Evolutionary conservation across 2,888 invertebrate species (phyloP).

Genomic region (Nebria brevicollis): DNA sequence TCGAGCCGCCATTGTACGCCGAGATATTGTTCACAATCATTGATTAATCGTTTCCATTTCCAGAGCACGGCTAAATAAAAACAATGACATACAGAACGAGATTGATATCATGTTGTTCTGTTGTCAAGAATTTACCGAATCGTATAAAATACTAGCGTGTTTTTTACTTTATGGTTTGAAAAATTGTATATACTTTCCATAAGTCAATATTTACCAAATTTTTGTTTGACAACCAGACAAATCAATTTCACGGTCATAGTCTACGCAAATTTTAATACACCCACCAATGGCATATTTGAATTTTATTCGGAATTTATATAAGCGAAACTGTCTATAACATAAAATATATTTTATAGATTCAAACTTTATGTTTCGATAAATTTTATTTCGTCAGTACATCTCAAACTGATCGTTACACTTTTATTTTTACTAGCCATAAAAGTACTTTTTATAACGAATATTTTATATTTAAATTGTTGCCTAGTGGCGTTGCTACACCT

Average conservation of each 20-base stretch:
- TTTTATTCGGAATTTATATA: background rate
- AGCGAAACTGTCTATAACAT: background rate
- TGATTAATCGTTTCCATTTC: background rate
- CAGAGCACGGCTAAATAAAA: background rate
- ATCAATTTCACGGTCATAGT: background rate
- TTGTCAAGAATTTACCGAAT: background rate
- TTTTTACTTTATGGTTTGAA: background rate
- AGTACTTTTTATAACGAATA: background rate
- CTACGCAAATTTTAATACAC: background rate
- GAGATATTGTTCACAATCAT: background rate
- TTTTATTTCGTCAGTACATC: background rate
- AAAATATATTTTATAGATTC: background rate
- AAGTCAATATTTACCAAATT: background rate
- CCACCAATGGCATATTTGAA: background rate
- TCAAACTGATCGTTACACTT: background rate
- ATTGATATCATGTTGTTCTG: background rate
- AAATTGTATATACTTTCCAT: background rate
- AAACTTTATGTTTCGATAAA: background rate
- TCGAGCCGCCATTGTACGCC: background rate
- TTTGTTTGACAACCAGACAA: background rate
- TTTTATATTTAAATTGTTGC: too few relatives aligned
- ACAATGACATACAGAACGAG: background rate
- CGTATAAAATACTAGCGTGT: background rate
- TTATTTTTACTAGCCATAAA: background rate
- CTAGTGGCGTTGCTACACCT: too few relatives aligned